Evolutionary conservation across 2,888 invertebrate species (phyloP), one percentile per base, ranked within the genome.

Genomic region (Eledona agricola): DNA sequence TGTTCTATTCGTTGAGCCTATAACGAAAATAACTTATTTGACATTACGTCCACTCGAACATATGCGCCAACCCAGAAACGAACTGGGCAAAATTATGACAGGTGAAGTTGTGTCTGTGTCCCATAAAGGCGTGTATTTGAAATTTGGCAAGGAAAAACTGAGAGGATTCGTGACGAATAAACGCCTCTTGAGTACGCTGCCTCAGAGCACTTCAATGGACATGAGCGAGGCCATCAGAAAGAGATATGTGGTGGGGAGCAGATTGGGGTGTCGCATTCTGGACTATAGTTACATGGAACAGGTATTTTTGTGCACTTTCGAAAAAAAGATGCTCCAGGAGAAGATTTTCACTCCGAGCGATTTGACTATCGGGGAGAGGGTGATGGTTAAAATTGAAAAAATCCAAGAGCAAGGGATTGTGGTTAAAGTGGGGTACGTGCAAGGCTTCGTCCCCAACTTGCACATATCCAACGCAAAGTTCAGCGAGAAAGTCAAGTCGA

Each of bases 1-100:
- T 12, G 80, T 90, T 2, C 72, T 90, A 2, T 90, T 88, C 69
- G 77, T 84, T 32, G 79, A 88, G 75, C 88, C 88, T 5, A 77
- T 84, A 0, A 81, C 86, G 0, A 88, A 88, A 71, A 79, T 85
- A 1, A 83, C 84, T 0, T 88, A 85, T 69, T 78, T 90, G 35
- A 84, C 84, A 1, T 76, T 83, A 69, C 57, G 62, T 20, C 54
- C 43, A 29, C 46, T 62, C 16, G 60, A 64, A 25, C 17, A 26
- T 3, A 51, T 57, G 16, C 56, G 52, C 1, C 35, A 10, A 29
- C 59, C 60, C 4, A 26, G 50, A 17, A 40, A 58, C 31, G 57
- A 55, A 28, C 29, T 59, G 10, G 69, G 69, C 4, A 59, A 64
- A 22, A 45, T 62, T 22, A 3, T 59, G 4, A 35, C 51, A 10